These are phyloP conservation scores for Xiphophorus couchianus DNA, from an alignment of 2,113 vertebrate genomes.

Conservation along the genomic window DNA sequence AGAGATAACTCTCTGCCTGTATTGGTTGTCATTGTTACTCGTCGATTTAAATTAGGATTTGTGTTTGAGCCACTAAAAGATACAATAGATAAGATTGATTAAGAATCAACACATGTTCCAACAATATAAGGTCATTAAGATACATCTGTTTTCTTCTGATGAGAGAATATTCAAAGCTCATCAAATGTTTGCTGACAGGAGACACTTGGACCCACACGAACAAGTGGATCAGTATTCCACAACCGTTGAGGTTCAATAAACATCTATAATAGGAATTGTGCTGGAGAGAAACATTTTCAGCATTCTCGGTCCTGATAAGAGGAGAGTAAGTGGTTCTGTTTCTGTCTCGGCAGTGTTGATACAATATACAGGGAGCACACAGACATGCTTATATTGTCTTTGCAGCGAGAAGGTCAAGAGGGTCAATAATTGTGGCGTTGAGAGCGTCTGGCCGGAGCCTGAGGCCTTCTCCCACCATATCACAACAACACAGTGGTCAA, in stretches of 20 bases:
- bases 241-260: background rate
- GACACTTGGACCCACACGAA: conserved; percentile 5
- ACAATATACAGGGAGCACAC: conserved; percentile 26
- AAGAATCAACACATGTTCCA: background rate
- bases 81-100: background rate
- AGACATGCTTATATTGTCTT: conserved; percentile 47
- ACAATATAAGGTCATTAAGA: background rate
- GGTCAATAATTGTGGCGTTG: conserved; percentile 78
- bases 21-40: no score
- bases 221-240: conserved; percentile 10
- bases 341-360: conserved; percentile 35
- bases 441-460: conserved; percentile 78
- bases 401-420: conserved; percentile 74
- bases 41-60: no score
- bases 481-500: conserved; percentile 81
- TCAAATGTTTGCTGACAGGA: background rate
- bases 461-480: conserved; percentile 72
- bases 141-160: background rate
- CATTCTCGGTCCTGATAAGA: conserved; percentile 21
- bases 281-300: conserved; percentile 15
- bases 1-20: background rate
- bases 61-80: no score
- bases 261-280: conserved; percentile 12
- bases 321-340: conserved; percentile 27
- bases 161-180: conserved; percentile 2